Evolutionary conservation across 2,113 vertebrate genomes (phyloP), one percentile per base, ranked within the genome.

Genomic region (Colius striatus): DNA sequence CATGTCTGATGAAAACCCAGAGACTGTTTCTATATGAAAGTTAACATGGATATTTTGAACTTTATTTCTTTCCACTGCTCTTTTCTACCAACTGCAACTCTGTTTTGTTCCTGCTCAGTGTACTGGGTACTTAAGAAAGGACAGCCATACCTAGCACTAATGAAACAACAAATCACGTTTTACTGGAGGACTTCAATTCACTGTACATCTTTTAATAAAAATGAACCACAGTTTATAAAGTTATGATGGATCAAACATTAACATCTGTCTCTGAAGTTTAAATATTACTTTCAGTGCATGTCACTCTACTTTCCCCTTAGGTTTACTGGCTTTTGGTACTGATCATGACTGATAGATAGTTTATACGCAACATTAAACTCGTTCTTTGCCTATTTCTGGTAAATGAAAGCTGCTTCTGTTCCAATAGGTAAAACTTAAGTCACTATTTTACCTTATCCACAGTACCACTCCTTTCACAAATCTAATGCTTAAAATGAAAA

Each of bases 291-390:
- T 84, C 71, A 60, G 58, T 65, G 41, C 20, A 45, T 76, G 63
- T 60, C 70, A 84, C 79, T 96, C 91, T 77, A 82, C n/a, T 96
- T 93, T 92, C 70, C 84, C 76, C 55, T 43, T 47, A 94, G 94
- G 27, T 90, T 94, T 89, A 30, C 30, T 61, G 92, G 62, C 43
- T 87, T 91, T 95, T 41, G 3, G 54, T 92, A 60, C 63, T 72
- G 76, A 86, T 90, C 77, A 57, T 93, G 97, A 98, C 73, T 96
- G 96, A 97, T 97, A 75, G 11, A 30, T 81, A 91, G 70, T 92
- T 97, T 92, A 92, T 67, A 84, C 43, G 89, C 36, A 41, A 88
- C 73, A 90, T 90, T 95, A 96, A 97, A 63, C 70, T 30, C 43
- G 4, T 70, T 27, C 74, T 96, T 96, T 95, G 50, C n/a, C 83